These are phyloP conservation scores for Dendrolimus pini DNA, from an alignment of 2,888 invertebrate species.

Conservation along the genomic window DNA sequence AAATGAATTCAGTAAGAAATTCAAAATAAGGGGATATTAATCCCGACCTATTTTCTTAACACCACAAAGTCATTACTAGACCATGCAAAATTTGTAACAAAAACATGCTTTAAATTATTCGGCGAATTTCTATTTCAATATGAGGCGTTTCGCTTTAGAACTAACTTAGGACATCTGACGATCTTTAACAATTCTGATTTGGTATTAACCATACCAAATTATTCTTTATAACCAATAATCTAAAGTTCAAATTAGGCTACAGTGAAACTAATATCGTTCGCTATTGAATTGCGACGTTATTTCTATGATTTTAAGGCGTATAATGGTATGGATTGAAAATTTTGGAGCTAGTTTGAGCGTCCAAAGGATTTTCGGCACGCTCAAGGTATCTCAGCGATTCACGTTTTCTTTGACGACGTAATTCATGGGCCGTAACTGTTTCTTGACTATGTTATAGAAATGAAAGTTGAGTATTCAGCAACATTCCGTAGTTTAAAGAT, in stretches of 20 bases:
- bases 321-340: constrained; percentile 16
- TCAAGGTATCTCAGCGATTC: constrained; percentile 42
- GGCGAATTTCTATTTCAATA: not conserved
- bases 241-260: not conserved
- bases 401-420: constrained; percentile 28
- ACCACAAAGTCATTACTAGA: not conserved
- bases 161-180: constrained; percentile 26
- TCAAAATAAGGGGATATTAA: too few species aligned
- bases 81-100: not conserved
- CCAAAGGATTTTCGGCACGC: constrained; percentile 34
- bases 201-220: constrained; percentile 4
- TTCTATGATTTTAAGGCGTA: constrained; percentile 24
- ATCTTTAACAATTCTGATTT: constrained; percentile 34
- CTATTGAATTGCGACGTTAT: constrained; percentile 22
- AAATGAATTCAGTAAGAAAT: too few species aligned
- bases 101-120: not conserved
- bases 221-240: not conserved
- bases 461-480: not conserved
- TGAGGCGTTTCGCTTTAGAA: constrained; percentile 19
- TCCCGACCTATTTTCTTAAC: too few species aligned
- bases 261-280: not conserved
- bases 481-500: not conserved
- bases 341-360: constrained; percentile 26
- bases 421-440: constrained; percentile 27
- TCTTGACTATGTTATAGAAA: constrained; percentile 12